Evolutionary conservation across 1,140 invertebrate genomes (phyloP).

Genomic region (Hyposmocoma kahamanoa): DNA sequence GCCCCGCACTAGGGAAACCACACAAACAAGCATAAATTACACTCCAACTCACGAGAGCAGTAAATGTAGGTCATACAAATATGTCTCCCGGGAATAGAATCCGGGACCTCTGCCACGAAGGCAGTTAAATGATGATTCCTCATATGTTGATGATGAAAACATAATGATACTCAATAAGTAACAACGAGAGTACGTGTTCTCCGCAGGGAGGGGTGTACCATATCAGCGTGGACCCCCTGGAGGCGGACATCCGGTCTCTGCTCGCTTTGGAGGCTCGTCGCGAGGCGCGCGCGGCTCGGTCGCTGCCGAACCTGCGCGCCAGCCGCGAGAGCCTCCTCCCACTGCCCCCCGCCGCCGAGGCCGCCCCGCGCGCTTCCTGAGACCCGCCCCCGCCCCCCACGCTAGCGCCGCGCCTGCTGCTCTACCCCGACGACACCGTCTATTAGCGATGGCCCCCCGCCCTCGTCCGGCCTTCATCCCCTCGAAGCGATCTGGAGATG

Average conservation of each 20-base stretch:
- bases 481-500: not conserved
- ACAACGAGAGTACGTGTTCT: not conserved
- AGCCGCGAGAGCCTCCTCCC: slow-evolving; percentile 77
- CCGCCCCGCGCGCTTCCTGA: slow-evolving; percentile 24
- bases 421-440: slow-evolving; percentile 55
- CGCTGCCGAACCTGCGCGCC: slow-evolving; percentile 79
- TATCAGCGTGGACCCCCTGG: slow-evolving; percentile 60
- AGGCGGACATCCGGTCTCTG: slow-evolving; percentile 68
- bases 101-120: too few species aligned
- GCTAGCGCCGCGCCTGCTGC: slow-evolving; percentile 16
- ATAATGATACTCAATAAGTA: too few species aligned
- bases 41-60: too few species aligned
- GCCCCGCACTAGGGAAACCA: too few species aligned
- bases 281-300: slow-evolving; percentile 71
- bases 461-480: not conserved
- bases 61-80: too few species aligned
- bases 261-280: slow-evolving; percentile 72
- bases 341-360: slow-evolving; percentile 10
- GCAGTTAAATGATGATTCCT: too few species aligned
- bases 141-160: too few species aligned
- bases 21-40: too few species aligned
- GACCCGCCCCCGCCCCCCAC: slow-evolving; percentile 21
- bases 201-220: slow-evolving; percentile 51
- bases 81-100: too few species aligned
- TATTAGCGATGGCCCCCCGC: slow-evolving; percentile 33